Evolutionary conservation across 2,113 vertebrate species (phyloP).

Genomic region (Carlito syrichta): DNA sequence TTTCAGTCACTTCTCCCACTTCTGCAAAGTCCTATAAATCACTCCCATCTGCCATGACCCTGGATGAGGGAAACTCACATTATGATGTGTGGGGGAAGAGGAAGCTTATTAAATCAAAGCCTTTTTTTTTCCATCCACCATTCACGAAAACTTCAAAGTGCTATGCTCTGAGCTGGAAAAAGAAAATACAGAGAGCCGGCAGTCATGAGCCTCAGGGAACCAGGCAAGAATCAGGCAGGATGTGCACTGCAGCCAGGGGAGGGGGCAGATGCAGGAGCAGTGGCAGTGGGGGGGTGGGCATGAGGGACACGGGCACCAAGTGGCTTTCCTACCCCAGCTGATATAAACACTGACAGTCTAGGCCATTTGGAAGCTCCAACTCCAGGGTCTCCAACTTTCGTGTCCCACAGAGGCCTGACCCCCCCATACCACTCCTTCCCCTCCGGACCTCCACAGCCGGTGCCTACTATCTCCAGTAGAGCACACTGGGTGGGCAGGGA

Average conservation of each 20-base stretch:
- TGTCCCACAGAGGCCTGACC: background rate
- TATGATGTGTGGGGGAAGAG: background rate
- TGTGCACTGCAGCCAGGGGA: accelerated
- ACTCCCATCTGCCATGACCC: background rate
- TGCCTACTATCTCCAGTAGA: background rate
- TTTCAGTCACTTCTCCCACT: background rate
- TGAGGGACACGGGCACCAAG: no score
- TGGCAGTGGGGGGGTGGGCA: accelerated
- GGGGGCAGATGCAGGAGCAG: accelerated
- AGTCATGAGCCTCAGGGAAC: background rate
- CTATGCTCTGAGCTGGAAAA: slow-evolving; percentile 44
- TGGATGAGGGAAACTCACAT: background rate
- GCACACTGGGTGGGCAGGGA: background rate
- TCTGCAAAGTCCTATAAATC: background rate
- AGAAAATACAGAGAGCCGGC: background rate
- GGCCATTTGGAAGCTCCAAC: background rate
- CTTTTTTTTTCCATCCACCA: background rate
- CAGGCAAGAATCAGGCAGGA: background rate
- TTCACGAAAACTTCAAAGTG: slow-evolving; percentile 57
- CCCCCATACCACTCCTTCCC: no score
- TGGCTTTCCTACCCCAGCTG: background rate
- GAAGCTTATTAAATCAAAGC: slow-evolving; percentile 52
- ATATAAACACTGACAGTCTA: background rate
- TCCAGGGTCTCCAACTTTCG: background rate
- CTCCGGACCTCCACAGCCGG: background rate